These are phyloP conservation scores for Trilocha varians DNA, from an alignment of 2,888 invertebrate genomes.

Conservation along the genomic window DNA sequence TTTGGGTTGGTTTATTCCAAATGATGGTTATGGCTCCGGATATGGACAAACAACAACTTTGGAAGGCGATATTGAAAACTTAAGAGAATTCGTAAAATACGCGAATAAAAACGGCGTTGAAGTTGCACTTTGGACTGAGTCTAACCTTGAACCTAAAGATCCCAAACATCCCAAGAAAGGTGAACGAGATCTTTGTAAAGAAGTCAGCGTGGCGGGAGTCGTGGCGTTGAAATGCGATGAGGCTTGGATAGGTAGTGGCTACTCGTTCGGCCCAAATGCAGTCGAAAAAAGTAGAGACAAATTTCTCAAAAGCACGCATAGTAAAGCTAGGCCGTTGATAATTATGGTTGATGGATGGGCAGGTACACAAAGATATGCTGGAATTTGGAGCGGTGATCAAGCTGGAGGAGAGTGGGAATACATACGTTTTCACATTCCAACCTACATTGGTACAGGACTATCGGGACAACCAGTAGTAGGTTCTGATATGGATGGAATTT, in stretches of 20 bases:
- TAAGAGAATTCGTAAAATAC: slow-evolving; percentile 46
- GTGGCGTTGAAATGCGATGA: slow-evolving; percentile 63
- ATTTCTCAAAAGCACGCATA: slow-evolving; percentile 33
- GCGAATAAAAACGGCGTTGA: slow-evolving; percentile 46
- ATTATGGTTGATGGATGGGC: slow-evolving; percentile 67
- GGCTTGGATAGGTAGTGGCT: slow-evolving; percentile 59
- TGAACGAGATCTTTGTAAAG: slow-evolving; percentile 53
- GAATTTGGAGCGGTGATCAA: slow-evolving; percentile 63
- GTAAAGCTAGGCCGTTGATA: slow-evolving; percentile 39
- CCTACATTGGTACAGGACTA: slow-evolving; percentile 55
- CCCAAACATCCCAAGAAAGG: slow-evolving; percentile 55
- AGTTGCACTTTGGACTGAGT: slow-evolving; percentile 61
- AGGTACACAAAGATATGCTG: slow-evolving; percentile 56
- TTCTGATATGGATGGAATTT: slow-evolving; percentile 65
- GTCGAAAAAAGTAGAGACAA: slow-evolving; percentile 47
- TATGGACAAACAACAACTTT: slow-evolving; percentile 59
- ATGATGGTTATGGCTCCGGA: slow-evolving; percentile 61
- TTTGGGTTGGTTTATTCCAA: slow-evolving; percentile 61
- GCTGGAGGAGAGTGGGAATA: slow-evolving; percentile 63
- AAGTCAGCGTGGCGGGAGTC: slow-evolving; percentile 46
- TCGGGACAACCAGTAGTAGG: slow-evolving; percentile 58
- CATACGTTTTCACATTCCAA: slow-evolving; percentile 62
- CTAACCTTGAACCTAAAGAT: slow-evolving; percentile 48
- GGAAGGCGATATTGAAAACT: slow-evolving; percentile 53
- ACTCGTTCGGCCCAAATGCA: slow-evolving; percentile 55